Evolutionary conservation across 1,140 invertebrate genomes (phyloP).

Genomic region (Chironomus tepperi): DNA sequence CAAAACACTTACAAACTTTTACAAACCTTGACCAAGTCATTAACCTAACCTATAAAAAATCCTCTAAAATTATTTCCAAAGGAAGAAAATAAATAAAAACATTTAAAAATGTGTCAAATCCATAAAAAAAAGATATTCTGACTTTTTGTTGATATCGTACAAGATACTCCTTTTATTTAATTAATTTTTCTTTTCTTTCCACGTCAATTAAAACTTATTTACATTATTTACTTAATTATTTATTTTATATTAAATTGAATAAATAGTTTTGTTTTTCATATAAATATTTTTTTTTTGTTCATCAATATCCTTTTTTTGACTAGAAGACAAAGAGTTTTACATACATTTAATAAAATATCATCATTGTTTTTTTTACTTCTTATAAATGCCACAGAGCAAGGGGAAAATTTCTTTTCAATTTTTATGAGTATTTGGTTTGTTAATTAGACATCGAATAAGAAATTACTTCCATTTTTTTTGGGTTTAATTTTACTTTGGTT

Average conservation of each 20-base stretch:
- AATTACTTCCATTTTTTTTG: neutral
- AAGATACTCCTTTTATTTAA: conserved; percentile 7
- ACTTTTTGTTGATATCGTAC: conserved; percentile 4
- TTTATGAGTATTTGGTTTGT: neutral
- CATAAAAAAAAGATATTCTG: neutral
- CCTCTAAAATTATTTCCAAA: neutral
- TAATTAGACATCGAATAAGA: conserved; percentile 8
- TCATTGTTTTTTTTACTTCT: neutral
- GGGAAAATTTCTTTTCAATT: neutral
- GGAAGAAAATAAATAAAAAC: neutral
- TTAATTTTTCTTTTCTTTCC: neutral
- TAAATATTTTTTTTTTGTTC: conserved; percentile 10
- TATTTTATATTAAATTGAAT: neutral
- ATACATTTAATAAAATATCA: conserved; percentile 1
- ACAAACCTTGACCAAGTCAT: too few species aligned
- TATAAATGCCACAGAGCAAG: neutral
- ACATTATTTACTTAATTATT: neutral
- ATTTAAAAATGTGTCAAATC: neutral
- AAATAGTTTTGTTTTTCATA: neutral
- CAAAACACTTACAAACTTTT: too few species aligned
- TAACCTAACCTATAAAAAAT: too few species aligned
- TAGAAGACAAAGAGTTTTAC: neutral
- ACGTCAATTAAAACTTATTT: neutral
- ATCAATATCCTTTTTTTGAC: neutral
- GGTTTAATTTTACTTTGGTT: too few species aligned